Evolutionary conservation across 2,888 invertebrate genomes (phyloP), one percentile per base, ranked within the genome.

Genomic region (Xiphydria camelus): DNA sequence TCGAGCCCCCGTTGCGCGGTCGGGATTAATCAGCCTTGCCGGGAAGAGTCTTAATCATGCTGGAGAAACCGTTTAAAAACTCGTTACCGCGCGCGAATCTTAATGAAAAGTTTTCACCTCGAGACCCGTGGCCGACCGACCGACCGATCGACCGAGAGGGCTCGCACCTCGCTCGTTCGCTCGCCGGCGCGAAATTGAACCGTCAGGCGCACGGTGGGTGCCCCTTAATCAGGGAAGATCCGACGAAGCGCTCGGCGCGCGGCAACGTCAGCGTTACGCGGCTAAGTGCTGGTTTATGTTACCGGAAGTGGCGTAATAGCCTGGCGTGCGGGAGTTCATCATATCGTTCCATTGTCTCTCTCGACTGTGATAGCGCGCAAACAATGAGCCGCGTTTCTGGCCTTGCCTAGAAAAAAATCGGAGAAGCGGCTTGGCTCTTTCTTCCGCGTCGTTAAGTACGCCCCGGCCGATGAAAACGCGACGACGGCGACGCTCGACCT

Each of bases 221-320:
- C 51, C 51, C 49, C 58, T 49, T 51, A 48, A 50, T 45, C 45
- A 45, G 44, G 40, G 43, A 54, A 50, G 57, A 53, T 57, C 41
- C 47, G 40, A 57, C 35, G 51, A 49, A 51, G 57, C 58, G 51
- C 47, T 40, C 35, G 51, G 49, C 50, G 57, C 58, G 51, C 47
- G 38, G 44, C 49, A 45, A 51, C 57, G 61, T 61, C 61, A 59
- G 61, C 57, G 57, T 59, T 57, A 53, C 47, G 61, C 61, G 42
- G 49, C 62, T 62, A 68, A 73, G 72, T 73, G 72, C 72, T 69
- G 63, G 70, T 64, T 70, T 69, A 61, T 73, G 72, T 72, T 67
- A 68, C 67, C 69, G 72, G 72, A 73, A 66, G 64, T 47, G 29
- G 51, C 49, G 55, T 71, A 71, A 73, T 72, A 66, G 70, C 61